Evolutionary conservation across 1,140 invertebrate species (phyloP), one percentile per base, ranked within the genome.

Genomic region (Druon quercuslanigerum): DNA sequence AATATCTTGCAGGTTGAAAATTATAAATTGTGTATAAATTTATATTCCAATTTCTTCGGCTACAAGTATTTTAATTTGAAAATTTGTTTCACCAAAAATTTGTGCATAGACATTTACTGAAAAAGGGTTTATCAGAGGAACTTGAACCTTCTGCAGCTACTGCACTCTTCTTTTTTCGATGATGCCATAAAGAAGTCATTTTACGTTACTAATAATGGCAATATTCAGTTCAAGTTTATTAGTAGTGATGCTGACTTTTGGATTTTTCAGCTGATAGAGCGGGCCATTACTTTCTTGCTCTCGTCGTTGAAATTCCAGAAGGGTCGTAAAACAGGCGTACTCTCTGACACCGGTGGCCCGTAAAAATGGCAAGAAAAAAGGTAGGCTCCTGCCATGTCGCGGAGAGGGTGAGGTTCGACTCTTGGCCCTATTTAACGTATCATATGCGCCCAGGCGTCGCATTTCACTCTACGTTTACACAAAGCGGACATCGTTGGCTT

Each of bases 331-430:
- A 79, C 54, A 16, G 33, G 51, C 72, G 40, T 71, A 50, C 60
- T 54, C 77, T 70, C 20, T 74, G 77, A 75, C 77, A 75, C 77
- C 73, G 60, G 73, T 50, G 66, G 70, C 71, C 75, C 77, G 70
- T 79, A 75, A 79, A 79, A 75, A 75, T 54, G 54, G 51, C 33
- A 79, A 70, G 51, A 60, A 79, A 79, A 75, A 56, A 73, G 70
- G 73, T 75, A 74, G 66, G 60, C 25, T 16, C 2, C 60, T 40
- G 60, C 9, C 14, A 66, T 66, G 60, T 14, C 40, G 33, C 60
- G 11, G 7, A 33, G 20, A 60, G 13, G 8, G 13, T 66, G 60
- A 13, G 60, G 60, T 16, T 40, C 33, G 57, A 66, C 57, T 11
- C 57, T 19, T 25, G 40, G 60, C 40, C 33, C 60, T 66, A 66